These are phyloP conservation scores for Plebejus anna DNA, from an alignment of 2,888 invertebrate species.

Conservation along the genomic window DNA sequence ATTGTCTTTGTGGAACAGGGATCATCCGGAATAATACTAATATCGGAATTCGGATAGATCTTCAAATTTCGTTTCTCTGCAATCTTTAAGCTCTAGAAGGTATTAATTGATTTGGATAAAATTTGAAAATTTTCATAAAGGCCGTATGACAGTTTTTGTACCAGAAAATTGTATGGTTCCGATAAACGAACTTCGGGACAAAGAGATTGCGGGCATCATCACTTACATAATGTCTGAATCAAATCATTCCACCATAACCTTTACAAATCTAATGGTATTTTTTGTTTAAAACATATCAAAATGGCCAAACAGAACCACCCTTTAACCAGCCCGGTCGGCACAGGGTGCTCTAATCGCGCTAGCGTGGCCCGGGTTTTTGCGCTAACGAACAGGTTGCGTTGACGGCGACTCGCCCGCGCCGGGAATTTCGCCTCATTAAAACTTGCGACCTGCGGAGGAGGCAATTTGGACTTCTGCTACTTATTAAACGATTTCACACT, in stretches of 20 bases:
- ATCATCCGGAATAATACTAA: background rate
- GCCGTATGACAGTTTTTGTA: too few relatives aligned
- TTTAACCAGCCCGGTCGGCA: slow-evolving; percentile 50
- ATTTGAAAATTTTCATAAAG: too few relatives aligned
- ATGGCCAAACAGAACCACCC: slow-evolving; percentile 37
- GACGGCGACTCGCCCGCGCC: slow-evolving; percentile 57
- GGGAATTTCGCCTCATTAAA: slow-evolving; percentile 80
- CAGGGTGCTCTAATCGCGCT: slow-evolving; percentile 77
- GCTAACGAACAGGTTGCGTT: slow-evolving; percentile 79
- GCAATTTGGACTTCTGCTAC: slow-evolving; percentile 72
- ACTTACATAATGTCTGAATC: too few relatives aligned
- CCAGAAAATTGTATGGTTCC: too few relatives aligned
- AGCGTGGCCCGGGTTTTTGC: slow-evolving; percentile 75
- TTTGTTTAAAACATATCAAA: background rate
- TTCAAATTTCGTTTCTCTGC: background rate
- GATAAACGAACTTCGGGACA: too few relatives aligned
- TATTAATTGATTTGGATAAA: too few relatives aligned
- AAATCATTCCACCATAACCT: too few relatives aligned
- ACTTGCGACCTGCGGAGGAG: slow-evolving; percentile 75
- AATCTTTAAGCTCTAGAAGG: too few relatives aligned
- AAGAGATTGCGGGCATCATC: too few relatives aligned
- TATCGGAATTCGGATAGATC: background rate
- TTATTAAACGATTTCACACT: slow-evolving; percentile 71
- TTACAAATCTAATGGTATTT: background rate
- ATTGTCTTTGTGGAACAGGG: slow-evolving; percentile 40